A percentile compares a stretch with the other conserved stretches of the same genome.
Evolutionary conservation across 2,113 vertebrate genomes (phyloP).

Genomic region (Haplochromis vanheusdeni): DNA sequence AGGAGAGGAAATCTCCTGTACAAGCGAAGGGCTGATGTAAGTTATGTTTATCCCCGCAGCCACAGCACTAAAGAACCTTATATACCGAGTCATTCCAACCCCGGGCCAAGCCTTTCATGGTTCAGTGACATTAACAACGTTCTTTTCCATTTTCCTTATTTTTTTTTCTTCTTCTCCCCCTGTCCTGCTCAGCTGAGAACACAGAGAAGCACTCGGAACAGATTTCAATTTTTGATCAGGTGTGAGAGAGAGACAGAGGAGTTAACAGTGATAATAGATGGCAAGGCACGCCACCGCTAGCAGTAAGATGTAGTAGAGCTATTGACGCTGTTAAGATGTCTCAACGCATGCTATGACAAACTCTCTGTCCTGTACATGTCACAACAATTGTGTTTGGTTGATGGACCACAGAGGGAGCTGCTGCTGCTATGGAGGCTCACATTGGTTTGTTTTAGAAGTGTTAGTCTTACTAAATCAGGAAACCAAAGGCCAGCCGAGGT

Average conservation of each 20-base stretch:
- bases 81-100: conserved; percentile 77
- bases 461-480: conserved; percentile 5
- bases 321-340: neutral
- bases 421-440: neutral
- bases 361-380: conserved; percentile 2
- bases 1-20: conserved; percentile 73
- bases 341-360: neutral
- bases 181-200: conserved; percentile 43
- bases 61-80: conserved; percentile 74
- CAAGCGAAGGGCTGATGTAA: conserved; percentile 76
- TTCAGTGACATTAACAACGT: conserved; percentile 74
- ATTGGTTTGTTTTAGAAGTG: conserved; percentile 1
- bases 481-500: neutral
- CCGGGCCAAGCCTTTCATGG: conserved; percentile 75
- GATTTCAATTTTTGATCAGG: conserved; percentile 45
- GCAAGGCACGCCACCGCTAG: neutral
- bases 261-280: neutral
- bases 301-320: neutral
- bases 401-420: conserved; percentile 1
- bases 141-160: conserved; percentile 43
- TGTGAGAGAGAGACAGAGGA: neutral
- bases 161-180: neutral
- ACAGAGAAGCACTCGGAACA: conserved; percentile 5
- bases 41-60: conserved; percentile 82
- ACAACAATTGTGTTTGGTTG: neutral